Evolutionary conservation across 2,888 invertebrate genomes (phyloP), one percentile per base, ranked within the genome.

Genomic region (Augiades crinisus): DNA sequence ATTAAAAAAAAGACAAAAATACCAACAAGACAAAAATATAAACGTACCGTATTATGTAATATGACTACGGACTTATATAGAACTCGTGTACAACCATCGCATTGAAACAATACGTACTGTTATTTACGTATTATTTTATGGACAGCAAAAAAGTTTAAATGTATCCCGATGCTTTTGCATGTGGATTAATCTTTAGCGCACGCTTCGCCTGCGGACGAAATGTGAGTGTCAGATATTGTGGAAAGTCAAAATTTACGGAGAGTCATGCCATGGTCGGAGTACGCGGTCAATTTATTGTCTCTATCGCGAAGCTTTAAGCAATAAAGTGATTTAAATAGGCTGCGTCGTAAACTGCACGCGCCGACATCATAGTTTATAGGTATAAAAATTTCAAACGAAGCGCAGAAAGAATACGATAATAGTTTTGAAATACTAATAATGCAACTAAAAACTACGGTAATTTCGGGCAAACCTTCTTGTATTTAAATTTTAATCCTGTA

Each of bases 201-300:
- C 79, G 82, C 72, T 75, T 77, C 53, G 80, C 81, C 81, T 43
- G 67, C 64, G 75, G 70, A 64, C 59, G 67, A 67, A 64, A 65
- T 66, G 69, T 56, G 53, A 57, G 41, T 57, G 60, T 57, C 66
- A 64, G 76, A 76, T 78, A 73, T 64, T 67, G 64, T 64, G 64
- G 62, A 69, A 75, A 73, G 67, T 70, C 68, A 55, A 78, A 84
- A 84, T 83, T 81, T 82, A 85, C 75, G 72, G 69, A 70, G 67
- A 63, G 63, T 70, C 69, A 72, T 69, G 73, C 63, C 68, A 67
- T 65, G 64, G 67, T 56, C 59, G 62, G 56, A 50, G 57, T 54
- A 56, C 55, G 31, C 34, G 53, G 55, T 52, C 61, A 70, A 84
- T 84, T 83, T 84, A 82, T 81, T 66, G 73, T 66, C 63, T 59